Percentiles rank a stretch among this genome's conserved stretches.
Conservation (phyloP, 2,113 vertebrate species). For the Neolamprologus ventralis region DNA sequence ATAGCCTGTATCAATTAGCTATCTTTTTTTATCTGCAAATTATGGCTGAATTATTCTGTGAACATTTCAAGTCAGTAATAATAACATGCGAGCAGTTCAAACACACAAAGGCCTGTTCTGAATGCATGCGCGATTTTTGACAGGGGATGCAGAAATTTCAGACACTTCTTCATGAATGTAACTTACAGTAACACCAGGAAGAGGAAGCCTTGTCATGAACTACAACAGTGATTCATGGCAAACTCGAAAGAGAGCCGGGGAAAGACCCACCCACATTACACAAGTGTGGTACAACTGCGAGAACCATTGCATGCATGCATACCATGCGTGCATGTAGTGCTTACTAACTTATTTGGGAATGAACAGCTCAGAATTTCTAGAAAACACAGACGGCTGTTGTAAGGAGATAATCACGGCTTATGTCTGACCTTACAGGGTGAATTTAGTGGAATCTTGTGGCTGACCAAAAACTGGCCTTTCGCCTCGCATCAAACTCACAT, state of each 20-base stretch:
- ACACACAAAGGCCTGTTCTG: neutral
- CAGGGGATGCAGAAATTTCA: neutral
- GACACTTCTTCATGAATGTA: neutral
- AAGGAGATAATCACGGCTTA: neutral
- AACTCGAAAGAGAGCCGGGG: neutral
- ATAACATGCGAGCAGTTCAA: neutral
- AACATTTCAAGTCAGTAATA: neutral
- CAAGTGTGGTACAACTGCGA: neutral
- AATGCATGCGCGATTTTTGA: neutral
- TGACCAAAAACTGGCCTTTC: neutral
- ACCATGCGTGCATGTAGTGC: conserved; percentile 29
- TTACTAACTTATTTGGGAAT: conserved; percentile 27
- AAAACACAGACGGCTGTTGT: conserved; percentile 10
- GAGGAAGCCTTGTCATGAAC: neutral
- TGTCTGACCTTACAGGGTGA: neutral
- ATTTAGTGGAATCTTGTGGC: neutral
- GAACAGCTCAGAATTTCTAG: neutral
- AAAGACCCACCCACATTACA: neutral
- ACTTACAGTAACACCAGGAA: neutral
- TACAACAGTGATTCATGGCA: neutral
- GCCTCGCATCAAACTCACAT: neutral
- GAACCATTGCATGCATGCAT: neutral
- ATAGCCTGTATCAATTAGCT: neutral
- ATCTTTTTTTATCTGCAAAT: neutral
- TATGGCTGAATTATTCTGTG: neutral